Percentiles rank a stretch among this genome's conserved stretches.
Evolutionary conservation across 2,888 invertebrate genomes (phyloP).

Genomic region (Lagria hirta): DNA sequence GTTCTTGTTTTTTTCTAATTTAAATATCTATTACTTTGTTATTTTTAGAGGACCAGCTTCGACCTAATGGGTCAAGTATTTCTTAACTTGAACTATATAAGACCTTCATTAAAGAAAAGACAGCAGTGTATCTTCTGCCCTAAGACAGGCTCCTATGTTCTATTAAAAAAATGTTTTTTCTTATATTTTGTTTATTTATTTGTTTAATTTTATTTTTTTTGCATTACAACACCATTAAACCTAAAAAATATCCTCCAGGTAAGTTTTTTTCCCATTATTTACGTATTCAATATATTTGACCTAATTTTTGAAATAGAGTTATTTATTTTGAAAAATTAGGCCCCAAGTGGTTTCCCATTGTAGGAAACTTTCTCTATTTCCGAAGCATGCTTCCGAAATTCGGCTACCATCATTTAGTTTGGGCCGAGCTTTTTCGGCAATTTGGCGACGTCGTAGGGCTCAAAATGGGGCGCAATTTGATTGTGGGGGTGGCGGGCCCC

Average conservation of each 20-base stretch:
- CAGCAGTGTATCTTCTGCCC: conserved; percentile 8
- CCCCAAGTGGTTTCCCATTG: conserved; percentile 59
- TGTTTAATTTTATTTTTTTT: conserved; percentile 28
- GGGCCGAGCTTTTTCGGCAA: conserved; percentile 59
- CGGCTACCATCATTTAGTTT: conserved; percentile 62
- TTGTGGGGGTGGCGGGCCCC: conserved; percentile 65
- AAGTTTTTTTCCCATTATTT: conserved; percentile 30
- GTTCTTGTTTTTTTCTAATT: too few species aligned
- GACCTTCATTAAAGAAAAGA: conserved; percentile 11
- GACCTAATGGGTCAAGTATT: conserved; percentile 16
- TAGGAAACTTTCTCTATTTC: conserved; percentile 57
- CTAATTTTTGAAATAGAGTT: conserved; percentile 2
- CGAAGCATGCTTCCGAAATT: conserved; percentile 45
- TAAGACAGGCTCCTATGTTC: conserved; percentile 2
- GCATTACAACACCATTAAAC: conserved; percentile 48
- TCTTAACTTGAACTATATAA: conserved; percentile 15
- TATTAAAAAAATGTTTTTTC: conserved; percentile 32
- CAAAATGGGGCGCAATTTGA: conserved; percentile 62
- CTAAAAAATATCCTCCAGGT: conserved; percentile 59
- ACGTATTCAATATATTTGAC: neutral
- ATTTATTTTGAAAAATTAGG: conserved; percentile 50
- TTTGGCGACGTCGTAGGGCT: conserved; percentile 70
- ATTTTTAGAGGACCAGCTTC: conserved; percentile 14
- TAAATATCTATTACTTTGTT: too few species aligned
- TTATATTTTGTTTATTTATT: conserved; percentile 30